phyloP scores from a whole-genome alignment of 2,888 invertebrate genomes.

The Lysandra coridon region DNA sequence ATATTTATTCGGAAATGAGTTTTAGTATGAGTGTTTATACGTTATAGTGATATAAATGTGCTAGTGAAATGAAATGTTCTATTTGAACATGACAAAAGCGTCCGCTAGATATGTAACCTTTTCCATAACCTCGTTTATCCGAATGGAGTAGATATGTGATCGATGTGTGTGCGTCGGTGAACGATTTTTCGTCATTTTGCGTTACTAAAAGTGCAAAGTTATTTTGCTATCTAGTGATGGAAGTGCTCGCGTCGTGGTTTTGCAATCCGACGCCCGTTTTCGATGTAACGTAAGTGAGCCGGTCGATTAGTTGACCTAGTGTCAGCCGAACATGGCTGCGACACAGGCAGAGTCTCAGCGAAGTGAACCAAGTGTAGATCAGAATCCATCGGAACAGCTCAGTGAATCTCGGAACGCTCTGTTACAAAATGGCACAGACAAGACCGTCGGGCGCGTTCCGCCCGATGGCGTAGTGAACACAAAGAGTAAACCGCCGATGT shows the following conservation, averaged over 20 bases:
- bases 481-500: constrained; percentile 84
- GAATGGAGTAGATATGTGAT: constrained; percentile 88
- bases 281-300: constrained; percentile 81
- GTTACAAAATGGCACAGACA: constrained; percentile 90
- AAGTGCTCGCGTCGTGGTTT: constrained; percentile 79
- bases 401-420: constrained; percentile 84
- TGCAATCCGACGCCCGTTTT: constrained; percentile 78
- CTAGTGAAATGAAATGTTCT: constrained; percentile 75
- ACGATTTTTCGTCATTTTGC: constrained; percentile 80
- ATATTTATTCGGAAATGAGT: constrained; percentile 65
- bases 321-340: constrained; percentile 89
- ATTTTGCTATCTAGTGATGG: constrained; percentile 75
- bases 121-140: constrained; percentile 89
- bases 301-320: constrained; percentile 82
- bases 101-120: constrained; percentile 83
- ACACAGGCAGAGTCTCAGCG: constrained; percentile 91
- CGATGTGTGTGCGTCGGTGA: constrained; percentile 87
- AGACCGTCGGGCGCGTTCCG: constrained; percentile 84
- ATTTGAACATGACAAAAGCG: constrained; percentile 79
- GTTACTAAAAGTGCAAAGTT: constrained; percentile 71
- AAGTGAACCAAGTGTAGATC: constrained; percentile 86
- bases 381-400: constrained; percentile 84
- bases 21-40: constrained; percentile 61
- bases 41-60: constrained; percentile 64
- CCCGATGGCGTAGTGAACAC: constrained; percentile 83